Evolutionary conservation across 2,113 vertebrate genomes (phyloP), one percentile per base, ranked within the genome.

Genomic region (Bettongia penicillata): DNA sequence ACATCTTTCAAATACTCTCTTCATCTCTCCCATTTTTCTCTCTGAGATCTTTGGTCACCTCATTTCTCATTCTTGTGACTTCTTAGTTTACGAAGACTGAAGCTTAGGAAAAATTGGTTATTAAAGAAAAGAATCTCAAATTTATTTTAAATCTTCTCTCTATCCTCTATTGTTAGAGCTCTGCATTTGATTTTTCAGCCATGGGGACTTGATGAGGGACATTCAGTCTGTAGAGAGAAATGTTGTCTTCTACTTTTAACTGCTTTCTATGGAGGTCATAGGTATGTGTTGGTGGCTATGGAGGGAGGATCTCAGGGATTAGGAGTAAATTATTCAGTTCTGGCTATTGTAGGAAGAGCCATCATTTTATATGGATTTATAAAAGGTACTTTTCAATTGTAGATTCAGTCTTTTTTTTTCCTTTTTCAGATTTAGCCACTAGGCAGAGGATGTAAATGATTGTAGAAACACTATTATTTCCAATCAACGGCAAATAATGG

Each of bases 51-150:
- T 14, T 89, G 37, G 37, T 90, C 94, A 47, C 10, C 26, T 19
- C 11, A 48, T 91, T 77, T 95, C 52, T 94, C 93, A 96, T 51
- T 96, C 26, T 68, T n/a, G 90, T 93, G 47, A 28, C n/a, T 8
- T 84, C 19, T 51, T 53, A n/a, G 23, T 11, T 48, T 53, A 28
- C 37, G 19, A 77, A 93, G 28, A 91, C 91, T 90, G 90, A 91
- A 90, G 31, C 51, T 92, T 94, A 48, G 51, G 11, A 93, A 93
- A 94, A 84, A 91, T 49, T 51, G 94, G 25, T 52, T 94, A 68
- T 49, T 91, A 61, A 51, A 90, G 55, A 94, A 92, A 47, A 48
- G 91, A 52, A 43, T 48, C 37, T 12, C 52, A 53, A 77, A 91
- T 94, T 11, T 51, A 89, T 53, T 47, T 91, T 28, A 19, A 89